Percentiles rank a stretch among this genome's conserved stretches.
Evolutionary conservation across 2,888 invertebrate species (phyloP).

Genomic region (Trichogramma evanescens): DNA sequence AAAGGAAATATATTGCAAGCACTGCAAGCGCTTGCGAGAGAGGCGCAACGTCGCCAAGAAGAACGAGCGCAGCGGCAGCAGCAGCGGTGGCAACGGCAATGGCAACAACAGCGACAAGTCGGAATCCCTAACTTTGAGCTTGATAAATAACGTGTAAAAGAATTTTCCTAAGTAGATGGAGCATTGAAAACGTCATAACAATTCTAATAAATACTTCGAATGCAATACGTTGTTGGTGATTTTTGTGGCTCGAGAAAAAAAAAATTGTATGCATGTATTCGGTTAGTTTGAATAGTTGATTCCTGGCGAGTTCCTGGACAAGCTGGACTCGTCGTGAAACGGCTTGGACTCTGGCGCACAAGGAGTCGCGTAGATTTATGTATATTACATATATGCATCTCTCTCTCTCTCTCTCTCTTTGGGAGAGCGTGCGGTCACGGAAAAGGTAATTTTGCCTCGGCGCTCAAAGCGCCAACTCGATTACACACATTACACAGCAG

Average conservation of each 20-base stretch:
- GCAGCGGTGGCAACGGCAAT: neutral
- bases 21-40: too few species aligned
- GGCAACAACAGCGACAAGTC: constrained; percentile 1
- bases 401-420: too few species aligned
- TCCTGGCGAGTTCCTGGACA: constrained; percentile 32
- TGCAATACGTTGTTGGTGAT: too few species aligned
- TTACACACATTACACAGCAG: constrained; percentile 35
- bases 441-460: constrained; percentile 4
- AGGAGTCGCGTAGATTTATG: too few species aligned
- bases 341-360: constrained; percentile 34
- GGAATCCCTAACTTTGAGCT: too few species aligned
- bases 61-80: neutral
- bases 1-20: constrained; percentile 6
- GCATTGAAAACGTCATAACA: too few species aligned
- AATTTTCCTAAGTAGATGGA: too few species aligned
- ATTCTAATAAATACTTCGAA: too few species aligned
- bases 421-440: constrained; percentile 19
- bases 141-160: too few species aligned
- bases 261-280: too few species aligned
- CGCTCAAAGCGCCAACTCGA: constrained; percentile 36
- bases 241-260: too few species aligned
- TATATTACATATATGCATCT: too few species aligned
- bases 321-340: constrained; percentile 26
- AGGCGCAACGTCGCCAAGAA: neutral
- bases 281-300: constrained; percentile 37